phyloP scores from a whole-genome alignment of 2,888 invertebrate genomes.

The Laothoe populi region DNA sequence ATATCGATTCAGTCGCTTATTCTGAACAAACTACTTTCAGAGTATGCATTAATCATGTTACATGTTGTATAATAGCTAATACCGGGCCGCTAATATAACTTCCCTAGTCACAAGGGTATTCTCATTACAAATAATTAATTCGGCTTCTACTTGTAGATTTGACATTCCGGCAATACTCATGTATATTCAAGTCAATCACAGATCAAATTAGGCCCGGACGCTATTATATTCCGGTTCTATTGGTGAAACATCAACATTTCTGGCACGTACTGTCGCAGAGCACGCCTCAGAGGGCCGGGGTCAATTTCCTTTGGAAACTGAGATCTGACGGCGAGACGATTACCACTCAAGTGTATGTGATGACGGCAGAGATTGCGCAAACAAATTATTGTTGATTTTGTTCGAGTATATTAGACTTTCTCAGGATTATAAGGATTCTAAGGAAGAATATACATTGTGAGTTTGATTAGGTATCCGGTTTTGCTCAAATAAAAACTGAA shows the following conservation, averaged over 20 bases:
- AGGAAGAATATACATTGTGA: no score
- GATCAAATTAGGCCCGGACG: conserved; percentile 31
- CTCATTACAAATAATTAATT: no score
- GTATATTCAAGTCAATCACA: conserved; percentile 33
- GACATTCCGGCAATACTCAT: not conserved
- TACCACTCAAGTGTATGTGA: conserved; percentile 26
- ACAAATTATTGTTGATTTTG: conserved; percentile 17
- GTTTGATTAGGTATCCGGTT: no score
- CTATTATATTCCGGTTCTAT: conserved; percentile 32
- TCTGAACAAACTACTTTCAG: no score
- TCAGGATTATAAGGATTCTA: no score
- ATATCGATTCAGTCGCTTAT: no score
- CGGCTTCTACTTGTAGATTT: no score
- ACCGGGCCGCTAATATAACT: no score
- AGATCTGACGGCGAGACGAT: conserved; percentile 30
- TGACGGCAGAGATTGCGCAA: conserved; percentile 26
- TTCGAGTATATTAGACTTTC: not conserved
- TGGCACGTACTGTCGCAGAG: conserved; percentile 31
- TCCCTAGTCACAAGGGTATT: no score
- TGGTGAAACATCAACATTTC: conserved; percentile 31
- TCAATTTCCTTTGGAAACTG: conserved; percentile 36
- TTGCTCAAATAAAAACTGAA: no score
- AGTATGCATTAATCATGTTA: no score
- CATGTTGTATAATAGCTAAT: no score
- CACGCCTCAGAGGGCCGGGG: conserved; percentile 30